Evolutionary conservation across 1,140 invertebrate species (phyloP).

Genomic region (Bombus difficillimus): DNA sequence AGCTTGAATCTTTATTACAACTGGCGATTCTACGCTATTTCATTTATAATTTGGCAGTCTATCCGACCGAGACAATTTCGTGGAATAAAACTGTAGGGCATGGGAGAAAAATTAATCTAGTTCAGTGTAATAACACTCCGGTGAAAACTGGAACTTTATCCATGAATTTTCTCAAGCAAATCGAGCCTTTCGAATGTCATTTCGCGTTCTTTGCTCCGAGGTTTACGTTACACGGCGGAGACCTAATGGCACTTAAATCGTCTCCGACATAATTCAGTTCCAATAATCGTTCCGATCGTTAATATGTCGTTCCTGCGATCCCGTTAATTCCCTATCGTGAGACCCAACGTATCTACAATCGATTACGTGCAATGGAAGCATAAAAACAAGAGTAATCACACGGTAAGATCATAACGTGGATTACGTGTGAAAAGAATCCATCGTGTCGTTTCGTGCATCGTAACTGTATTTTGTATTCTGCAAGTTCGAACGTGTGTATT

Average conservation of each 20-base stretch:
- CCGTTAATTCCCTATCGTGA: conserved; percentile 68
- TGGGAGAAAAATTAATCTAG: background rate
- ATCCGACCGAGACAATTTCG: background rate
- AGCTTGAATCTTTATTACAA: background rate
- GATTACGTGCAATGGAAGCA: background rate
- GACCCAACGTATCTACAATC: conserved; percentile 34
- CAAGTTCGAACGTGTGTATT: background rate
- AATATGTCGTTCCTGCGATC: conserved; percentile 58
- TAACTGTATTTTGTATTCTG: too few relatives aligned
- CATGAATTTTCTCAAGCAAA: background rate
- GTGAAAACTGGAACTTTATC: background rate
- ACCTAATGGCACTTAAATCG: conserved; percentile 61
- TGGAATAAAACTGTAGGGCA: background rate
- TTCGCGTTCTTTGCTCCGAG: background rate
- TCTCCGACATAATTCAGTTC: conserved; percentile 64
- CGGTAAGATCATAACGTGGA: background rate
- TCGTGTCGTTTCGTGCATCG: background rate
- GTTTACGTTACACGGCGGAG: background rate
- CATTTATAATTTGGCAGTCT: background rate
- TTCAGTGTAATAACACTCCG: background rate
- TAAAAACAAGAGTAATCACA: background rate
- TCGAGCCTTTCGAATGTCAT: background rate
- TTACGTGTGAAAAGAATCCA: background rate
- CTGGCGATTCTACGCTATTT: background rate
- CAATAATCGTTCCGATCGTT: conserved; percentile 64